Percentiles rank a stretch among this genome's conserved stretches.
These are phyloP conservation scores for Saturnia japonica DNA, from an alignment of 2,888 invertebrate species.

Conservation along the genomic window DNA sequence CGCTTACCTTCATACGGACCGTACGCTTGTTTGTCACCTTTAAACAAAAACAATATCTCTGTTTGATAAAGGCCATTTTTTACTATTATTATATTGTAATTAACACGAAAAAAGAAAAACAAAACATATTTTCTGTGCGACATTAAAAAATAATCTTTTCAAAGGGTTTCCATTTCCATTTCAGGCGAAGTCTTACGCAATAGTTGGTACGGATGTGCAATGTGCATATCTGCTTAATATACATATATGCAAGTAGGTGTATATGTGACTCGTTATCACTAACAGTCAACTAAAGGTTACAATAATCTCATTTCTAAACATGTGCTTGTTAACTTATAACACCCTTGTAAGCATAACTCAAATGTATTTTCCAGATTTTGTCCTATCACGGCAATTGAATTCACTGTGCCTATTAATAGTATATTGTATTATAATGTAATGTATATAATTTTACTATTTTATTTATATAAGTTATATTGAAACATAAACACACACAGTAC, in stretches of 20 bases:
- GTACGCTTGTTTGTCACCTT: too few relatives aligned
- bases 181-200: neutral
- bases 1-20: too few relatives aligned
- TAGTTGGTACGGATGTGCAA: neutral
- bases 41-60: too few relatives aligned
- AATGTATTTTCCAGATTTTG: neutral
- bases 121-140: neutral
- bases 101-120: neutral
- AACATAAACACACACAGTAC: too few relatives aligned
- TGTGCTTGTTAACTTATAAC: neutral
- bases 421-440: too few relatives aligned
- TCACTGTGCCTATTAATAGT: too few relatives aligned
- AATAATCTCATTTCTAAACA: neutral
- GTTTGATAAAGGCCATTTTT: too few relatives aligned
- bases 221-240: neutral
- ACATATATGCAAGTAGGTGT: neutral
- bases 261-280: neutral
- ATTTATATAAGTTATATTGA: too few relatives aligned
- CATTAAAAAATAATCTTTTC: neutral
- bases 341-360: neutral
- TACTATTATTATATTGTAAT: too few relatives aligned
- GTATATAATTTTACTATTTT: too few relatives aligned
- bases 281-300: neutral
- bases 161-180: neutral
- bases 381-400: too few relatives aligned